phyloP scores from a whole-genome alignment of 2,888 invertebrate species.

The Podabrus alpinus region DNA sequence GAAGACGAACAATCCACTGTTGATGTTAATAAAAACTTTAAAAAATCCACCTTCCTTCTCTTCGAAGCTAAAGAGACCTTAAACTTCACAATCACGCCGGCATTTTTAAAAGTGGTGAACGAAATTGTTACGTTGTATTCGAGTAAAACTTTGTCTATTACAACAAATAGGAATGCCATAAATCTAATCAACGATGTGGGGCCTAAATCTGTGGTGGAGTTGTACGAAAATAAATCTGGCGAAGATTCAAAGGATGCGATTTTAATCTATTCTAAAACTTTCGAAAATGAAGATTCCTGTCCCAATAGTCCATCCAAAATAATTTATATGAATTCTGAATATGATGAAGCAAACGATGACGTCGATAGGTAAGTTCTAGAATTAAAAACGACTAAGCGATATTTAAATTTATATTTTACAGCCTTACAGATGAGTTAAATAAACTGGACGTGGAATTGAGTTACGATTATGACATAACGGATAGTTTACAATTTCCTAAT shows the following conservation, averaged over 20 bases:
- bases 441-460: constrained; percentile 35
- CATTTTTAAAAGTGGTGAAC: constrained; percentile 60
- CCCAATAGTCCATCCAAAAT: constrained; percentile 63
- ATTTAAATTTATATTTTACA: constrained; percentile 4
- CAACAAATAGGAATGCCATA: constrained; percentile 51
- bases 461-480: constrained; percentile 50
- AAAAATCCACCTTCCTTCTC: constrained; percentile 68
- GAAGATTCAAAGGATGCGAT: constrained; percentile 54
- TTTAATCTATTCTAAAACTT: constrained; percentile 62
- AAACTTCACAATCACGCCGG: constrained; percentile 71
- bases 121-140: constrained; percentile 52
- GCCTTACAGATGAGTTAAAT: constrained; percentile 38
- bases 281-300: constrained; percentile 65
- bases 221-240: constrained; percentile 59
- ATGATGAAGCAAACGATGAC: constrained; percentile 45
- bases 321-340: constrained; percentile 36
- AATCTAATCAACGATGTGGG: constrained; percentile 69
- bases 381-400: neutral
- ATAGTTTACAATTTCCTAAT: constrained; percentile 55
- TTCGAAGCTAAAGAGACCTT: constrained; percentile 70
- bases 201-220: constrained; percentile 62
- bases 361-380: constrained; percentile 48
- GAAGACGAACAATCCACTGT: constrained; percentile 23
- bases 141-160: constrained; percentile 53
- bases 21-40: constrained; percentile 37